Evolutionary conservation across 2,113 vertebrate genomes (phyloP).

Genomic region (Regulus satrapa): DNA sequence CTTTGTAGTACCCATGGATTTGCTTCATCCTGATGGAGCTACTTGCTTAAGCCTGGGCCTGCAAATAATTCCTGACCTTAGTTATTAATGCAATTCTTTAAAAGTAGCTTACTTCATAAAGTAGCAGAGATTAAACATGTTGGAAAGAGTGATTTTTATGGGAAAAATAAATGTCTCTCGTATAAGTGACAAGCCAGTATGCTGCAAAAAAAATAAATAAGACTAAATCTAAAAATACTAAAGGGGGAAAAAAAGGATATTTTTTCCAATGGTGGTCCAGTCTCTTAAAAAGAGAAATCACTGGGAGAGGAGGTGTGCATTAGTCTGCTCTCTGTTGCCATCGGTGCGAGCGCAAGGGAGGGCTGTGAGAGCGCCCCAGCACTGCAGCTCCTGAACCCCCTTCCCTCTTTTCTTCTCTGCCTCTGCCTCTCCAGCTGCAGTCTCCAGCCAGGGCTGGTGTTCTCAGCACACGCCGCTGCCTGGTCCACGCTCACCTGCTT

Average conservation of each 20-base stretch:
- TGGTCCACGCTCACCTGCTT: neutral
- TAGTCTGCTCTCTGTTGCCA: neutral
- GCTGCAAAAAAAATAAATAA: slow-evolving; percentile 16
- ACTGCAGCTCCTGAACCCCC: neutral
- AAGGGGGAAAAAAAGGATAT: neutral
- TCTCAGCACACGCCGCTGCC: neutral
- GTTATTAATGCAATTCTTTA: neutral
- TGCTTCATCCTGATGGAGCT: neutral
- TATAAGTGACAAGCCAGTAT: neutral
- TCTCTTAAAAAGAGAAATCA: slow-evolving; percentile 1
- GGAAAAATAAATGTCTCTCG: neutral
- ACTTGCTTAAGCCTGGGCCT: neutral
- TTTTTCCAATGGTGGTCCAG: neutral
- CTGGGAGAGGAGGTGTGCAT: neutral
- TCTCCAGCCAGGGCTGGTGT: neutral
- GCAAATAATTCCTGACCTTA: neutral
- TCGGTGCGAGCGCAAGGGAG: neutral
- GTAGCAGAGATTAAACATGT: neutral
- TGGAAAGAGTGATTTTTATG: neutral
- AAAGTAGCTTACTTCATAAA: neutral
- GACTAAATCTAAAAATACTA: neutral
- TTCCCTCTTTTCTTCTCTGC: neutral
- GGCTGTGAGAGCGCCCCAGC: neutral
- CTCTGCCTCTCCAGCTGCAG: neutral
- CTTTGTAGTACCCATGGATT: neutral